phyloP scores from a whole-genome alignment of 2,797 vertebrate species.

The Alfaro cultratus region DNA sequence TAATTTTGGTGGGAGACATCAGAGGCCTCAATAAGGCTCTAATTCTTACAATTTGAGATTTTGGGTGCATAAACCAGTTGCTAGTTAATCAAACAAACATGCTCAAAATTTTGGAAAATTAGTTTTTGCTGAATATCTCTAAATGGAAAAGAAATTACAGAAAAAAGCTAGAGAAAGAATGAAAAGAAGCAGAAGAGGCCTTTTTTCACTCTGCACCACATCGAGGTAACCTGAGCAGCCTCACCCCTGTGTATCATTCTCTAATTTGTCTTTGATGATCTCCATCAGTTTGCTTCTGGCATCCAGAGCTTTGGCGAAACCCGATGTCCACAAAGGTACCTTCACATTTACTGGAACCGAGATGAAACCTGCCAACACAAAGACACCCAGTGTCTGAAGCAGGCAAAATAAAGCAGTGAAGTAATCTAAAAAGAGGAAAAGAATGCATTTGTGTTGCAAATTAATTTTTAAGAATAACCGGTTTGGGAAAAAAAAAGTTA shows the following conservation, averaged over 20 bases:
- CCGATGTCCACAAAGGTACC: slow-evolving; percentile 74
- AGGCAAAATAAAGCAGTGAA: neutral
- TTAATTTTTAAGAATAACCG: neutral
- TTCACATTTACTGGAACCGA: slow-evolving; percentile 75
- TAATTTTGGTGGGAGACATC: neutral
- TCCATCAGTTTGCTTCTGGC: slow-evolving; percentile 73
- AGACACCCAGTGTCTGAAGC: neutral
- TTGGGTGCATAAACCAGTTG: neutral
- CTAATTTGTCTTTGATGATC: slow-evolving; percentile 74
- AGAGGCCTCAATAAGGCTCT: neutral
- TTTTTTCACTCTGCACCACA: neutral
- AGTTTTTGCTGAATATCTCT: neutral
- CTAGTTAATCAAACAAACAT: neutral
- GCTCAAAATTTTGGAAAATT: neutral
- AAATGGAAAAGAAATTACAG: neutral
- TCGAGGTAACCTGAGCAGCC: neutral
- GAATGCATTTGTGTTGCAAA: slow-evolving; percentile 19
- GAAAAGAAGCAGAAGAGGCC: neutral
- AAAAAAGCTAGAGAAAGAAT: neutral
- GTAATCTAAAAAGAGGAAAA: slow-evolving; percentile 24
- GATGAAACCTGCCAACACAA: slow-evolving; percentile 66
- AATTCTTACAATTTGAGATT: neutral
- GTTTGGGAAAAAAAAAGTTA: neutral
- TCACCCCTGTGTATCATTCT: slow-evolving; percentile 69
- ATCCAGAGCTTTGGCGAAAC: slow-evolving; percentile 69